Base-by-base conservation (phyloP, 1,140 invertebrate genomes). In the Cryptotermes secundus region DNA sequence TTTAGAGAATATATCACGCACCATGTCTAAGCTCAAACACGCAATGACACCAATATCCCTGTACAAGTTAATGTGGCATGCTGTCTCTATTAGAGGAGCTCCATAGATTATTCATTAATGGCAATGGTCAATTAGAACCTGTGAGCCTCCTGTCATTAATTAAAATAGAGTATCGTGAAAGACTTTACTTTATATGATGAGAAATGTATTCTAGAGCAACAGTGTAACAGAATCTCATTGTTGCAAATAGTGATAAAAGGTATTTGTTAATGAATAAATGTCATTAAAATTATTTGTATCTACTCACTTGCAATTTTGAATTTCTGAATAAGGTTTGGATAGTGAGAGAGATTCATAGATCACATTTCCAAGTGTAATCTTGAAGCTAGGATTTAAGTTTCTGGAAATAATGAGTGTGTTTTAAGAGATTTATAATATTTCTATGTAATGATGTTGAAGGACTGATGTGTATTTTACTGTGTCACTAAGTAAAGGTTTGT, bases 401-500 rank as follows among this genome's bases (percentile, higher is more conserved):
- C 59, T 72, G 59, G n/a, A 14, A 72, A 72, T 1, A 72, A 72
- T 14, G 26, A 31, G 6, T 26, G 4, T 72, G 53, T n/a, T 72
- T n/a, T 72, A 72, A 72, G n/a, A 31, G 26, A 31, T n/a, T n/a
- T 72, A 16, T 59, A 38, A 38, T 4, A 38, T 38, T 49, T 49
- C 22, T 49, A 31, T 72, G 19, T 31, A 12, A 31, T 1, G 6
- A 72, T 72, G n/a, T n/a, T 31, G n/a, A 72, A 72, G 26, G 59
- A 72, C 59, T 72, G 59, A 72, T 16, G 16, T 72, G 59, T 72
- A n/a, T 72, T 72, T 72, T 72, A 14, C 4, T 72, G 59, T 72
- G 59, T 72, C n/a, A 72, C n/a, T 72, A 72, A 72, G n/a, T 72
- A 72, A 72, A 72, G 59, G 19, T 72, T n/a, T 72, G 59, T 72